phyloP scores from a whole-genome alignment of 2,113 vertebrate genomes.

The Corvus hawaiiensis region DNA sequence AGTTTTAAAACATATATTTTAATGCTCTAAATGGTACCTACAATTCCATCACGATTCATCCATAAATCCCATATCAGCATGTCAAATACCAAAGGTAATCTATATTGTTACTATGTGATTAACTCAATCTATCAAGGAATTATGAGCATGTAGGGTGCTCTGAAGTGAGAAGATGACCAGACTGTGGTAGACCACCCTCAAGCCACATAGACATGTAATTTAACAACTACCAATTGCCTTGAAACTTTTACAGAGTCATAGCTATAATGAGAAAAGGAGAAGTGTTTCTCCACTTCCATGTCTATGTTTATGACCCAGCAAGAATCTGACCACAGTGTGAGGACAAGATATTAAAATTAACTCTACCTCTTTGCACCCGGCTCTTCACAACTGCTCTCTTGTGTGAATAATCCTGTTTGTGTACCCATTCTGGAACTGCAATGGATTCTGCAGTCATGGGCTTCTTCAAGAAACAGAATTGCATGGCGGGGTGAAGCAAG shows the following conservation, averaged over 20 bases:
- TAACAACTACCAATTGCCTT: not conserved
- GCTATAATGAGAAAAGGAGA: not conserved
- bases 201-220: not conserved
- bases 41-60: not conserved
- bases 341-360: not conserved
- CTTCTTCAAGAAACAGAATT: not conserved
- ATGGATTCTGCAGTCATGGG: not conserved
- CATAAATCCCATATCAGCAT: not conserved
- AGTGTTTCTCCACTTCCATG: not conserved
- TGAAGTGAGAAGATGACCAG: not conserved
- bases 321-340: not conserved
- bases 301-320: not conserved
- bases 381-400: not conserved
- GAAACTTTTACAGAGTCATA: not conserved
- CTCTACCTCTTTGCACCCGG: not conserved
- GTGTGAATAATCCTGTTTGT: not conserved
- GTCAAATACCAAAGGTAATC: not conserved
- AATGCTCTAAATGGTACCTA: not conserved
- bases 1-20: not conserved
- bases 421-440: not conserved
- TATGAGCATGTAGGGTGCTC: not conserved
- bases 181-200: not conserved
- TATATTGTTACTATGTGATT: not conserved
- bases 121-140: not conserved
- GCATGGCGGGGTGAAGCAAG: not conserved